phyloP scores from a whole-genome alignment of 2,888 invertebrate species.

The Tiliacea aurago region DNA sequence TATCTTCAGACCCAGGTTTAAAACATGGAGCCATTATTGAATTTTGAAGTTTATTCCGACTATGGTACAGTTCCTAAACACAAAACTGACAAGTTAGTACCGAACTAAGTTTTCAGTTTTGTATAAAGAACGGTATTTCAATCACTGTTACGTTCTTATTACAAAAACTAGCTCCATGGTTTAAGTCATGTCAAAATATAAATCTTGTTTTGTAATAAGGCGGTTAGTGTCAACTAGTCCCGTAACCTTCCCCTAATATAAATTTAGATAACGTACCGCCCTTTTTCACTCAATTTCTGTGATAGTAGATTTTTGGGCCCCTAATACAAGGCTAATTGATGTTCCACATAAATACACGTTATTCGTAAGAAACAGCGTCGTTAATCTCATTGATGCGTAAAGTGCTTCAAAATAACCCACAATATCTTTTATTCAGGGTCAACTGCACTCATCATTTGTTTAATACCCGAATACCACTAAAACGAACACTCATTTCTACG shows the following conservation, averaged over 20 bases:
- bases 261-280: conserved; percentile 14
- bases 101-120: no score
- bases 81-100: no score
- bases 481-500: conserved; percentile 7
- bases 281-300: conserved; percentile 9
- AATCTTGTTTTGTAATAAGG: no score
- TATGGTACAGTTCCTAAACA: no score
- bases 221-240: conserved; percentile 2
- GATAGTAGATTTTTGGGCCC: conserved; percentile 10
- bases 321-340: conserved; percentile 15
- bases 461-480: conserved; percentile 13
- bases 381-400: conserved; percentile 29
- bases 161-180: no score
- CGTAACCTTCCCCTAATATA: conserved; percentile 12
- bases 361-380: conserved; percentile 12
- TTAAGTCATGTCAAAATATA: no score
- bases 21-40: no score
- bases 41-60: no score
- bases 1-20: no score
- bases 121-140: no score
- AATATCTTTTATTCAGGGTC: conserved; percentile 23
- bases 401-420: conserved; percentile 24
- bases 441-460: conserved; percentile 17
- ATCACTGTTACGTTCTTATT: no score
- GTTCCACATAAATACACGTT: conserved; percentile 9